These are phyloP conservation scores for Oreocharis arfaki DNA, from an alignment of 2,113 vertebrate species.

Conservation along the genomic window DNA sequence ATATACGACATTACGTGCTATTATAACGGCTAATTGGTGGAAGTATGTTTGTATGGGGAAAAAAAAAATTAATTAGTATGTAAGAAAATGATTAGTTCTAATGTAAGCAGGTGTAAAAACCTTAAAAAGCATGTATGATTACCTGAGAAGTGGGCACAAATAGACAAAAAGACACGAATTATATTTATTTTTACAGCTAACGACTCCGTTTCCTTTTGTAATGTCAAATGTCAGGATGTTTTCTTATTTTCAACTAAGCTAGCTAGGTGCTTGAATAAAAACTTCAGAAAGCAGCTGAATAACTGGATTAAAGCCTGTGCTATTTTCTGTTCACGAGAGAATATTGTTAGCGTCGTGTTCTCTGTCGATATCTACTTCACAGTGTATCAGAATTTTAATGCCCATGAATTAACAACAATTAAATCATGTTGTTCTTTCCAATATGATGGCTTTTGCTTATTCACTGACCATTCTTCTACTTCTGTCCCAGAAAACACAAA, in stretches of 20 bases:
- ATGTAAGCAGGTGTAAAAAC: conserved; percentile 23
- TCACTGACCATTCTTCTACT: not conserved
- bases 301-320: conserved; percentile 59
- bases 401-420: conserved; percentile 51
- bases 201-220: conserved; percentile 61
- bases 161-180: not conserved
- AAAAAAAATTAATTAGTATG: too few species aligned
- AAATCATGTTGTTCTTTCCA: conserved; percentile 58
- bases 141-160: conserved; percentile 24
- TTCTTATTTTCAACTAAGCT: conserved; percentile 67
- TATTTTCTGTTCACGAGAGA: conserved; percentile 48
- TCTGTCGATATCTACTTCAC: conserved; percentile 53
- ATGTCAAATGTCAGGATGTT: conserved; percentile 33
- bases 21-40: not conserved
- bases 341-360: not conserved
- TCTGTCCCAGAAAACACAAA: not conserved
- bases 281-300: conserved; percentile 65
- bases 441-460: not conserved
- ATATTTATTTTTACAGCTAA: conserved; percentile 60
- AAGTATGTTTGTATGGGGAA: not conserved
- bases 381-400: conserved; percentile 49
- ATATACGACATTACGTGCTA: not conserved
- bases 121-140: not conserved
- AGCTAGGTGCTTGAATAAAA: conserved; percentile 70
- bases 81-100: not conserved